These are phyloP conservation scores for Euwallacea fornicatus DNA, from an alignment of 1,140 invertebrate genomes.

Conservation along the genomic window DNA sequence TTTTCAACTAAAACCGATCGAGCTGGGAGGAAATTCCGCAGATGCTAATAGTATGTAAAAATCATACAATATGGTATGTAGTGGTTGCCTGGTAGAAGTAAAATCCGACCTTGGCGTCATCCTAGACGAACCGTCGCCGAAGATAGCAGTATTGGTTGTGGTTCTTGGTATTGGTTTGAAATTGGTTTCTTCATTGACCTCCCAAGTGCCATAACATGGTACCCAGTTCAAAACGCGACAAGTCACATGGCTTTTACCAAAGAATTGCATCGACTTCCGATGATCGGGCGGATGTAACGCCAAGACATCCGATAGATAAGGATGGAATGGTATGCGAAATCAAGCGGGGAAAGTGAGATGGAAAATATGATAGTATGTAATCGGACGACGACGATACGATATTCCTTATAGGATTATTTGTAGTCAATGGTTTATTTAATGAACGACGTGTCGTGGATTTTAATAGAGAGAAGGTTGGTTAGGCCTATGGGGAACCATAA, in stretches of 20 bases:
- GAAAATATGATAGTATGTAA: slow-evolving; percentile 53
- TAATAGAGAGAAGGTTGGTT: background rate
- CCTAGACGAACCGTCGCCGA: slow-evolving; percentile 11
- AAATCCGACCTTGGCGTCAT: slow-evolving; percentile 19
- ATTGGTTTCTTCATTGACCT: too few species aligned
- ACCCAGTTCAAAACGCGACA: slow-evolving; percentile 12
- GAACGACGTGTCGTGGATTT: slow-evolving; percentile 15
- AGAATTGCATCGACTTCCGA: slow-evolving; percentile 35
- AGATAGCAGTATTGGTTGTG: background rate
- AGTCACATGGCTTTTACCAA: slow-evolving; percentile 27
- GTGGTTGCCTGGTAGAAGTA: background rate
- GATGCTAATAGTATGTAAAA: slow-evolving; percentile 1
- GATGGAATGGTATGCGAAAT: slow-evolving; percentile 18
- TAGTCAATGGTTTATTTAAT: slow-evolving; percentile 33
- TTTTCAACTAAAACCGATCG: background rate
- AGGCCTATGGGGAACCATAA: too few species aligned
- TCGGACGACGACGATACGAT: slow-evolving; percentile 46
- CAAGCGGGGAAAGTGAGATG: slow-evolving; percentile 36
- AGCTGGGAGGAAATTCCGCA: background rate
- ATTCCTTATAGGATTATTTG: slow-evolving; percentile 24
- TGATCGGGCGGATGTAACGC: slow-evolving; percentile 24
- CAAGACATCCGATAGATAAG: slow-evolving; percentile 47
- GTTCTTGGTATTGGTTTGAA: background rate
- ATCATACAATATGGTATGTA: slow-evolving; percentile 1
- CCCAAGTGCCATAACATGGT: background rate